phyloP scores from a whole-genome alignment of 2,113 vertebrate genomes.

The Carollia perspicillata region DNA sequence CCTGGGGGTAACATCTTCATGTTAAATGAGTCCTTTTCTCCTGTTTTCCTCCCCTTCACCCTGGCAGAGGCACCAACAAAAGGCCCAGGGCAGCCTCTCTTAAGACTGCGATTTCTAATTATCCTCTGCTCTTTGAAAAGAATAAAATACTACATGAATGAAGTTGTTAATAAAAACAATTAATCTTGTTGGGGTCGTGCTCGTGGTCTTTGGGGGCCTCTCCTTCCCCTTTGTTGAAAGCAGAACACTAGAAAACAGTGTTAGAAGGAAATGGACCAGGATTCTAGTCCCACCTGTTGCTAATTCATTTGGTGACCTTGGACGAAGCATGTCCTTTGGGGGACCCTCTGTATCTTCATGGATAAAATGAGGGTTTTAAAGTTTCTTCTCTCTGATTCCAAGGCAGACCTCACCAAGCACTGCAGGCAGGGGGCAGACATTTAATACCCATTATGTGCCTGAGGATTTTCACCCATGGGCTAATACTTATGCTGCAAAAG shows the following conservation, averaged over 20 bases:
- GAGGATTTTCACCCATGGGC: neutral
- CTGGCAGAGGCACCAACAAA: neutral
- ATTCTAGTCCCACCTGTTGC: no score
- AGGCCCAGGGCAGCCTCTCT: neutral
- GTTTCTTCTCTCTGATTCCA: neutral
- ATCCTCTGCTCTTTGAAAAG: neutral
- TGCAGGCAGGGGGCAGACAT: neutral
- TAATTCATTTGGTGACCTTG: neutral
- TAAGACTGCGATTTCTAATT: neutral
- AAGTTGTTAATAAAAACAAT: slow-evolving; percentile 16
- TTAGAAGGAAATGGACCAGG: neutral
- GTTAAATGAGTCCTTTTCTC: neutral
- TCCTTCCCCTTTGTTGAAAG: neutral
- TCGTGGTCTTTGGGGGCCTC: neutral
- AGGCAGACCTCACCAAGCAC: neutral
- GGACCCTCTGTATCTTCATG: neutral
- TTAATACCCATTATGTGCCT: neutral
- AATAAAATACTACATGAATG: neutral
- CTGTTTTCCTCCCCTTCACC: neutral
- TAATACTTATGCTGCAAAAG: neutral
- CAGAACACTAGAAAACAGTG: neutral
- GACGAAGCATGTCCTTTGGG: neutral
- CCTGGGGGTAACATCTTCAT: neutral
- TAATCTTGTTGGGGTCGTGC: neutral
- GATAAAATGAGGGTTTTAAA: neutral